Conservation (phyloP, 2,797 vertebrate genomes). For the Thamnophis elegans region DNA sequence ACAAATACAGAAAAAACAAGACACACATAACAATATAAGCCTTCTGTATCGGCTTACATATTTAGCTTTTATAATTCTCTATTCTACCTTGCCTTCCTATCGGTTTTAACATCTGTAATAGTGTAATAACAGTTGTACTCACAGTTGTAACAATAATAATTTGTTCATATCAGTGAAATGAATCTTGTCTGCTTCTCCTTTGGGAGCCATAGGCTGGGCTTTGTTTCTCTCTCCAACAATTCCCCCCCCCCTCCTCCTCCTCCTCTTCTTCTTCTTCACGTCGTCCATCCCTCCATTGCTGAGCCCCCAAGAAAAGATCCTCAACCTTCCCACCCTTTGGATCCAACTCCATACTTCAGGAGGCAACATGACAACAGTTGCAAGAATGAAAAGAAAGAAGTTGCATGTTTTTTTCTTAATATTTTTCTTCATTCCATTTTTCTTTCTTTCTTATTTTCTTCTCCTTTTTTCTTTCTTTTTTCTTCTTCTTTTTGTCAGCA, state of each 20-base stretch:
- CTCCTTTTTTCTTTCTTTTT: neutral
- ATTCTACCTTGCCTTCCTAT: no score
- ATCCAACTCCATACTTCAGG: neutral
- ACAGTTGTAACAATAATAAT: no score
- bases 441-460: neutral
- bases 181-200: neutral
- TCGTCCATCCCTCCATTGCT: slow-evolving; percentile 17
- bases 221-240: neutral
- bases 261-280: neutral
- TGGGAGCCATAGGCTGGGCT: neutral
- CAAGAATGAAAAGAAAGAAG: neutral
- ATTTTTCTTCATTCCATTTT: neutral
- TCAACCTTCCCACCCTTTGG: slow-evolving; percentile 29
- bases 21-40: no score
- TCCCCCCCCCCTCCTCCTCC: neutral
- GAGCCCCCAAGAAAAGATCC: slow-evolving; percentile 42
- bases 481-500: neutral
- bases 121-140: no score
- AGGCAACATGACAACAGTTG: neutral
- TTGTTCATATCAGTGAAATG: neutral
- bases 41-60: no score
- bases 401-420: neutral
- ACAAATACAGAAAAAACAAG: no score
- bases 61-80: no score
- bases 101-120: no score